Evolutionary conservation across 2,113 vertebrate species (phyloP).

Genomic region (Elephas maximus): DNA sequence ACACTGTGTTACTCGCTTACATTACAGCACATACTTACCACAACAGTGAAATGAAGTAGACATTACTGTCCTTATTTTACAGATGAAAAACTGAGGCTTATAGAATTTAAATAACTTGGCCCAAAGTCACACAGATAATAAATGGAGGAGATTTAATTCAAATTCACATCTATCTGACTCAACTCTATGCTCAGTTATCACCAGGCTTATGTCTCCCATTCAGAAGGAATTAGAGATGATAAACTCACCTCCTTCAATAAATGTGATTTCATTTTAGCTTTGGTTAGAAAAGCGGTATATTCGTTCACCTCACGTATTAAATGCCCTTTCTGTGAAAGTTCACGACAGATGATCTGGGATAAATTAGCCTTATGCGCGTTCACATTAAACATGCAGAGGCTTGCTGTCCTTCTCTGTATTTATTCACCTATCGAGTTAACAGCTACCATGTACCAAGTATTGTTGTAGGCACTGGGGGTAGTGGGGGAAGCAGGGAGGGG

Average conservation of each 20-base stretch:
- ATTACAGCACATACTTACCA: neutral
- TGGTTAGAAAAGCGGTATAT: neutral
- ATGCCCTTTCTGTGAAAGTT: neutral
- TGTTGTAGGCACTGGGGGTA: neutral
- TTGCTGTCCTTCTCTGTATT: neutral
- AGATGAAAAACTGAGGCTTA: neutral
- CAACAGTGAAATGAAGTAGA: neutral
- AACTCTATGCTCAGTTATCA: neutral
- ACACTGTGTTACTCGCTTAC: neutral
- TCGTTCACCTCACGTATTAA: neutral
- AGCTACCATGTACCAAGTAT: too few relatives aligned
- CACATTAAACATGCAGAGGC: neutral
- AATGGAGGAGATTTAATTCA: neutral
- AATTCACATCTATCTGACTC: neutral
- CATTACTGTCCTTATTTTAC: neutral
- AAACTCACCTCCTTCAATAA: neutral
- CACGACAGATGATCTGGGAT: neutral
- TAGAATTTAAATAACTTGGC: neutral
- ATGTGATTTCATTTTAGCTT: neutral
- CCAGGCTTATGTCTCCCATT: neutral
- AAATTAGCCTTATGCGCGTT: neutral
- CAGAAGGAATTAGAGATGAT: slow-evolving; percentile 9
- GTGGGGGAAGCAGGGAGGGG: neutral
- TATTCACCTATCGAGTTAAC: neutral
- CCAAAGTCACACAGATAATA: neutral